Conservation (phyloP, 1,140 invertebrate genomes). For the Macrotrachela quadricornifera region DNA sequence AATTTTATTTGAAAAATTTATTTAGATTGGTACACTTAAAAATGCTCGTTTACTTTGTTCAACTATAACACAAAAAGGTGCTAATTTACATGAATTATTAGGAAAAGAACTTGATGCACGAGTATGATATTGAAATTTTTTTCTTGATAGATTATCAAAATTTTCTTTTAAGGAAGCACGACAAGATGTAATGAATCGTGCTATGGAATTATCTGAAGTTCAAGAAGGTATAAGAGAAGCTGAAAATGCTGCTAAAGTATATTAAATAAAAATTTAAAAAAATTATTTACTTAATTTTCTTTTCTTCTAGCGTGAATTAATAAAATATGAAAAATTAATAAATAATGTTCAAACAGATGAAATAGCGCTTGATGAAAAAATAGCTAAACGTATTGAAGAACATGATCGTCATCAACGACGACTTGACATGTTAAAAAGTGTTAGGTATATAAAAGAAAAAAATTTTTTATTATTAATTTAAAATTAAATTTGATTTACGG, state of each 20-base stretch:
- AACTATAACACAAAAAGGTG: conserved; percentile 69
- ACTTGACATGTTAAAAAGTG: conserved; percentile 65
- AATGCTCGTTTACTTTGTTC: conserved; percentile 60
- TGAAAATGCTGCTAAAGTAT: conserved; percentile 12
- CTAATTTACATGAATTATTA: conserved; percentile 65
- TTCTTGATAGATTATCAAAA: background rate
- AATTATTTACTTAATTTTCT: conserved; percentile 21
- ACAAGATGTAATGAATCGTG: conserved; percentile 42
- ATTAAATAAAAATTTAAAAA: conserved; percentile 32
- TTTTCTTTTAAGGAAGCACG: conserved; percentile 34
- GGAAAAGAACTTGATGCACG: conserved; percentile 65
- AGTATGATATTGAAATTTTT: conserved; percentile 30
- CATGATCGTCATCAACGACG: conserved; percentile 76
- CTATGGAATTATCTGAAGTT: conserved; percentile 59
- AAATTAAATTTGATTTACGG: too few relatives aligned
- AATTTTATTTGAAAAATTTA: background rate
- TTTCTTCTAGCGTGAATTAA: conserved; percentile 38
- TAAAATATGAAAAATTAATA: conserved; percentile 47
- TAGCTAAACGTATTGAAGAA: conserved; percentile 67
- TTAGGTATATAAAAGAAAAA: conserved; percentile 40
- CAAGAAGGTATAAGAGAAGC: conserved; percentile 49
- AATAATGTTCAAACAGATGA: conserved; percentile 62
- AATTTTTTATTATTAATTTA: too few relatives aligned
- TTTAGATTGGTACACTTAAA: conserved; percentile 53
- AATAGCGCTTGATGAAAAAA: conserved; percentile 63